Evolutionary conservation across 1,140 invertebrate genomes (phyloP).

Genomic region (Whitmania pigra): DNA sequence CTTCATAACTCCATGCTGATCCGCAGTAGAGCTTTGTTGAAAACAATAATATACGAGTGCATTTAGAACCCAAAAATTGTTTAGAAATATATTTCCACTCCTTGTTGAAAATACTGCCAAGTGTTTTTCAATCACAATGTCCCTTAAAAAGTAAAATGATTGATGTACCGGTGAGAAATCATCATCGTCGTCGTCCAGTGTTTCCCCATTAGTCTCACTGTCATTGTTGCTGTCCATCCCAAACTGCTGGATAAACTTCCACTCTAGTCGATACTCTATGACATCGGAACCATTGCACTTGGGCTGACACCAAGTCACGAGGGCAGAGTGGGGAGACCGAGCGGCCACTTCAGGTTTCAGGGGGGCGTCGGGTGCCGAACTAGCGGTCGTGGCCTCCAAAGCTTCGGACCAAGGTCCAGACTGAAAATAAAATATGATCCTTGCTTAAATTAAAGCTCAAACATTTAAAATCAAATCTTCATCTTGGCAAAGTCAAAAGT

Average conservation of each 20-base stretch:
- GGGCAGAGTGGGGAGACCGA: conserved; percentile 53
- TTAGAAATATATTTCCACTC: no score
- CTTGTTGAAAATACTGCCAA: no score
- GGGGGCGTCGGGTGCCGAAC: conserved; percentile 64
- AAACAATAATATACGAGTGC: neutral
- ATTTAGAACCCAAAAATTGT: no score
- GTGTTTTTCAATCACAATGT: no score
- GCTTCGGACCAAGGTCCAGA: conserved; percentile 62
- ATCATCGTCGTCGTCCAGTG: neutral
- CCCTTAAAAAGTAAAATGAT: no score
- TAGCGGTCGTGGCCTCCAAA: conserved; percentile 58
- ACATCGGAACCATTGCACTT: conserved; percentile 63
- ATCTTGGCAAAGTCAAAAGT: no score
- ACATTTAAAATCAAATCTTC: no score
- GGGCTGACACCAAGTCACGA: conserved; percentile 62
- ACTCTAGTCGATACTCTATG: conserved; percentile 52
- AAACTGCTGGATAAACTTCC: conserved; percentile 2
- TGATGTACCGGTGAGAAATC: no score
- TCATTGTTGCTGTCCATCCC: no score
- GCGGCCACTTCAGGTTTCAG: conserved; percentile 46
- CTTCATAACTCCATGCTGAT: conserved; percentile 48
- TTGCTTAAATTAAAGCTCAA: no score
- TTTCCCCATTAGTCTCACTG: neutral
- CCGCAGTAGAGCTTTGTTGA: conserved; percentile 42
- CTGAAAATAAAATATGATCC: conserved; percentile 30